A percentile compares a stretch with the other conserved stretches of the same genome.
Conservation (phyloP, 2,113 vertebrate genomes). For the Proteles cristata region DNA sequence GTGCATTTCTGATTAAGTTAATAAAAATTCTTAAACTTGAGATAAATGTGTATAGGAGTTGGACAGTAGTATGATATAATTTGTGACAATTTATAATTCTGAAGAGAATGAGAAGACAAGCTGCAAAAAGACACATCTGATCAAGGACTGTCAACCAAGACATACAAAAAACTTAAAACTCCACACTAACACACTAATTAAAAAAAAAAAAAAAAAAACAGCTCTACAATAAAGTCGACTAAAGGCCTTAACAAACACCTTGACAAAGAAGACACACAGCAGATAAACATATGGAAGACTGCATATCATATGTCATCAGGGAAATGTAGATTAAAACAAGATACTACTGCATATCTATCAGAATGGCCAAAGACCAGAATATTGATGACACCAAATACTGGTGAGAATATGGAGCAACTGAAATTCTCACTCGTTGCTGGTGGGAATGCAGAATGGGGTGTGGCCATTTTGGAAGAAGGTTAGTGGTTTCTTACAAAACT, state of each 20-base stretch:
- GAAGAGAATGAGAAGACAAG: background rate
- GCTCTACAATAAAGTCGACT: background rate
- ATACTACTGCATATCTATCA: background rate
- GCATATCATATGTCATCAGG: background rate
- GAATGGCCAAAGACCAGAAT: background rate
- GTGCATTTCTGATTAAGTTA: background rate
- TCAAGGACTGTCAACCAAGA: background rate
- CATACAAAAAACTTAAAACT: background rate
- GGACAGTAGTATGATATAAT: background rate
- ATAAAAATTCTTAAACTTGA: background rate
- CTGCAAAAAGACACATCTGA: background rate
- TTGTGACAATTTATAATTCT: background rate
- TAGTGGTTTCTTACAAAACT: background rate
- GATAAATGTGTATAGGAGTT: background rate
- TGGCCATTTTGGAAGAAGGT: background rate
- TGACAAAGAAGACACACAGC: background rate
- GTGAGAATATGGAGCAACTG: accelerated
- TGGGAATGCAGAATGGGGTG: background rate
- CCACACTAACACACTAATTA: background rate
- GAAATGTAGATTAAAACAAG: background rate
- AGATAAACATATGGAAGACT: background rate
- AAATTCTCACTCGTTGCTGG: too few species aligned
- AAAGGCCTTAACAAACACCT: background rate
- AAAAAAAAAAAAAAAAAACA: background rate
- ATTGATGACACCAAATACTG: too few species aligned